Conservation (phyloP, 2,888 invertebrate species). For the Tipula helvola region DNA sequence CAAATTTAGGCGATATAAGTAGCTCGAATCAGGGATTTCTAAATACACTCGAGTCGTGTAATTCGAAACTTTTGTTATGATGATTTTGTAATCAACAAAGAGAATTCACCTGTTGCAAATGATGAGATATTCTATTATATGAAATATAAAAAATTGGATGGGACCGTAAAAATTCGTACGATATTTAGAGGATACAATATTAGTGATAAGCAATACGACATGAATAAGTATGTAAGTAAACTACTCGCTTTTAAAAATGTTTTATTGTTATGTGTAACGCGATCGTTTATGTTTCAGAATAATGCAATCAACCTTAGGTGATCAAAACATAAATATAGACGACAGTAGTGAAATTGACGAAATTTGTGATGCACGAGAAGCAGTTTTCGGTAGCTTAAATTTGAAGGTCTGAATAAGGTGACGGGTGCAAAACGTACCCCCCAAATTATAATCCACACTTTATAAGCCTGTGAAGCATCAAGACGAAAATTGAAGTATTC, state of each 20-base stretch:
- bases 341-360: conserved; percentile 16
- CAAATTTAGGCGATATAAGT: conserved; percentile 46
- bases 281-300: not conserved
- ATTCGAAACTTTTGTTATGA: conserved; percentile 29
- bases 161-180: conserved; percentile 22
- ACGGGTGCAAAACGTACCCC: conserved; percentile 28
- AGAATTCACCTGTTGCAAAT: conserved; percentile 13
- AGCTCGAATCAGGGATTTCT: conserved; percentile 48
- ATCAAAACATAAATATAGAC: not conserved
- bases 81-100: conserved; percentile 16
- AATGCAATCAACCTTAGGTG: not conserved
- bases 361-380: conserved; percentile 31
- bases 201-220: conserved; percentile 27
- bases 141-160: conserved; percentile 18
- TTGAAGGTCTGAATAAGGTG: conserved; percentile 28
- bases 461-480: conserved; percentile 39
- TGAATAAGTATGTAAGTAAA: conserved; percentile 18
- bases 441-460: conserved; percentile 40
- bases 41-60: conserved; percentile 42
- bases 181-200: conserved; percentile 29
- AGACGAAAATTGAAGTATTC: conserved; percentile 54
- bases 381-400: conserved; percentile 33
- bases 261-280: not conserved
- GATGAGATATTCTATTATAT: conserved; percentile 8
- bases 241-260: not conserved